A percentile compares a stretch with the other conserved stretches of the same genome.
These are phyloP conservation scores for Stenurella melanura DNA, from an alignment of 2,888 invertebrate species.

Conservation along the genomic window DNA sequence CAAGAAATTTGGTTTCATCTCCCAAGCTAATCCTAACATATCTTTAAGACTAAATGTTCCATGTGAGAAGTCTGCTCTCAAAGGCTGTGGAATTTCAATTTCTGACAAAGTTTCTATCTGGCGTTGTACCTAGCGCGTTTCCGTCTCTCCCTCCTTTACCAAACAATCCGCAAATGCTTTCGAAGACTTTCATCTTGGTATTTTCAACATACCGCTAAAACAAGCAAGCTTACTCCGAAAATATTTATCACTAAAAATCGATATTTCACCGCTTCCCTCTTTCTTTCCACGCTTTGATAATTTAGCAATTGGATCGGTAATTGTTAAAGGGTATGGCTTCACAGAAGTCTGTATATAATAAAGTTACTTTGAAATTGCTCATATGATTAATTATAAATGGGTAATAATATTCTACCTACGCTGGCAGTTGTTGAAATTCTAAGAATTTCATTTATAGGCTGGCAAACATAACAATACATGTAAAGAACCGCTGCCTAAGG, in stretches of 20 bases:
- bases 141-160: conserved; percentile 46
- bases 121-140: conserved; percentile 60
- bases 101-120: conserved; percentile 65
- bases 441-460: too few relatives aligned
- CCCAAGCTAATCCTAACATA: conserved; percentile 52
- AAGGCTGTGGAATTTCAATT: conserved; percentile 69
- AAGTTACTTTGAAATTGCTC: background rate
- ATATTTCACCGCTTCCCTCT: background rate
- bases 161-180: conserved; percentile 66
- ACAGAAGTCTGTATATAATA: background rate
- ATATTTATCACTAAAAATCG: conserved; percentile 33
- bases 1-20: conserved; percentile 16
- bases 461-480: too few relatives aligned
- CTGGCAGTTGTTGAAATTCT: background rate
- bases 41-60: conserved; percentile 61
- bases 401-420: background rate
- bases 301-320: conserved; percentile 2
- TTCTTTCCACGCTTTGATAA: background rate
- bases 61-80: conserved; percentile 54
- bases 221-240: conserved; percentile 48
- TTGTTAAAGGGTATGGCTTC: background rate
- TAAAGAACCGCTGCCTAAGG: too few relatives aligned
- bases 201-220: conserved; percentile 63
- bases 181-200: conserved; percentile 65
- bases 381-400: background rate